phyloP scores from a whole-genome alignment of 1,140 invertebrate species.

The Hypsibius dujardini region DNA sequence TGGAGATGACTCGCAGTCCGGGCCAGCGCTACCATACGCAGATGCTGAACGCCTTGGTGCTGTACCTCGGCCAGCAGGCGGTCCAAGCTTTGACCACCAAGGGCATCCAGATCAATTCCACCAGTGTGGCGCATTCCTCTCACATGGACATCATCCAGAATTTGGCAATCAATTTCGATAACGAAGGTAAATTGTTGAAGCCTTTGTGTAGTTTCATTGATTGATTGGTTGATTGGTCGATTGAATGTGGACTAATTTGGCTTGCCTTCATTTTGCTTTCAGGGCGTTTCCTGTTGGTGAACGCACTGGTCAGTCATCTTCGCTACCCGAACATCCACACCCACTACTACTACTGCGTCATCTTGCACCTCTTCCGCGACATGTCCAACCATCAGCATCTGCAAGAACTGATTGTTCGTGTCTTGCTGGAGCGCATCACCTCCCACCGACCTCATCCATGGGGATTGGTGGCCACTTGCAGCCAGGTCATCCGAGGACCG shows the following conservation, averaged over 20 bases:
- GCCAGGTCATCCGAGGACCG: conserved; percentile 94
- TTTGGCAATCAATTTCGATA: conserved; percentile 87
- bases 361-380: conserved; percentile 67
- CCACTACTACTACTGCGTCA: conserved; percentile 92
- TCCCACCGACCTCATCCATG: conserved; percentile 96
- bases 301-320: conserved; percentile 93
- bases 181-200: conserved; percentile 49
- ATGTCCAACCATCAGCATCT: conserved; percentile 20
- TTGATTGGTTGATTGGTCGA: not conserved
- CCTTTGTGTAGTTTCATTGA: too few species aligned
- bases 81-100: conserved; percentile 48
- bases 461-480: conserved; percentile 95
- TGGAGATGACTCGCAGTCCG: conserved; percentile 44
- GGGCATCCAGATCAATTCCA: conserved; percentile 49
- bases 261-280: conserved; percentile 22
- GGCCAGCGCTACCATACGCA: conserved; percentile 83
- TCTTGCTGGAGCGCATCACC: conserved; percentile 84
- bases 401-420: conserved; percentile 40
- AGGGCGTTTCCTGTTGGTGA: conserved; percentile 80
- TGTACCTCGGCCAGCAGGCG: conserved; percentile 92
- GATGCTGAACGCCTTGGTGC: conserved; percentile 84
- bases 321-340: conserved; percentile 98
- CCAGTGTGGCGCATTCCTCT: conserved; percentile 50
- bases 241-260: conserved; percentile 18
- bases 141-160: conserved; percentile 99